These are phyloP conservation scores for Tipula vernalis DNA, from an alignment of 2,888 invertebrate genomes.

Conservation along the genomic window DNA sequence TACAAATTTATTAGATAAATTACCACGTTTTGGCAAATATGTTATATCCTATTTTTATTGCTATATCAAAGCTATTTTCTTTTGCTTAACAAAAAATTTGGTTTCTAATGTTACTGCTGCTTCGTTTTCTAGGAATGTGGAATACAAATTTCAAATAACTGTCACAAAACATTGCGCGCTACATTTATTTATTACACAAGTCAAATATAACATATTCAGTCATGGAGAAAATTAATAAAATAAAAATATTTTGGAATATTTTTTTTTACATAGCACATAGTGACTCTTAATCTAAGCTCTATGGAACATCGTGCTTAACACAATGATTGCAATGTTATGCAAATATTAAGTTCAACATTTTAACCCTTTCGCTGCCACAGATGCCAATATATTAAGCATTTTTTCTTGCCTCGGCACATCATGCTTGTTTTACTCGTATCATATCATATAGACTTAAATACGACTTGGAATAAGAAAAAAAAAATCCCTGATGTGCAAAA, in stretches of 20 bases:
- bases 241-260: neutral
- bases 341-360: no score
- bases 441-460: no score
- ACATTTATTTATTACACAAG: neutral
- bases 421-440: no score
- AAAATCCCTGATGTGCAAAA: no score
- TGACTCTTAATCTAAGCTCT: no score
- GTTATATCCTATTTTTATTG: neutral
- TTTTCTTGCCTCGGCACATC: no score
- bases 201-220: neutral
- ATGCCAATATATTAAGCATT: no score
- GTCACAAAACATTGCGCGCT: neutral
- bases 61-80: neutral
- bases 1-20: neutral
- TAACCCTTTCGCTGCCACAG: no score
- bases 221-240: neutral
- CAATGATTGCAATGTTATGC: no score
- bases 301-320: no score
- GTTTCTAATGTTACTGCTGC: neutral
- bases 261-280: neutral
- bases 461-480: no score
- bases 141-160: neutral
- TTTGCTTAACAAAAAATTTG: neutral
- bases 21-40: neutral
- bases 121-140: neutral